Evolutionary conservation across 2,113 vertebrate species (phyloP).

Genomic region (Furnarius figulus): DNA sequence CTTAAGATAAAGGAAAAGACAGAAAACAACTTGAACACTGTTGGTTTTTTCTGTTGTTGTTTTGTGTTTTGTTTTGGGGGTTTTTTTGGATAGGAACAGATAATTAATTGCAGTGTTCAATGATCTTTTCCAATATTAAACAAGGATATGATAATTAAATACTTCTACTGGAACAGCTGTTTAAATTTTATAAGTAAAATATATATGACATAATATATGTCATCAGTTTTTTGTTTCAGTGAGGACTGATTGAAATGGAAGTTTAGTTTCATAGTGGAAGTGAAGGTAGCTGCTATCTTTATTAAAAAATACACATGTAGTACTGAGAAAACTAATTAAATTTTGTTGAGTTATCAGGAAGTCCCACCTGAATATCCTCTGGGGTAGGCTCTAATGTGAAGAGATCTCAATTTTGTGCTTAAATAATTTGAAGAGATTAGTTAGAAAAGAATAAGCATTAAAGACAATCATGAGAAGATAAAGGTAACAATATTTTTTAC

Average conservation of each 20-base stretch:
- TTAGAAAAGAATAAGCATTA: slow-evolving; percentile 71
- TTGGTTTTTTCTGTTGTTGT: too few species aligned
- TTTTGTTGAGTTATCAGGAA: slow-evolving; percentile 52
- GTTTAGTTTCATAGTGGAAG: not conserved
- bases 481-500: not conserved
- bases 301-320: slow-evolving; percentile 50
- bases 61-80: too few species aligned
- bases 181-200: not conserved
- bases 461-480: slow-evolving; percentile 50
- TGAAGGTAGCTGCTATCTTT: not conserved
- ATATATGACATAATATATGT: not conserved
- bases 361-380: slow-evolving; percentile 37
- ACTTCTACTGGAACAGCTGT: not conserved
- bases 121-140: not conserved
- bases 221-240: not conserved
- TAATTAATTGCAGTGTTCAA: not conserved
- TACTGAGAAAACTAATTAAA: slow-evolving; percentile 59
- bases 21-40: not conserved
- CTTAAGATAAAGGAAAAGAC: not conserved
- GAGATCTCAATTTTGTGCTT: slow-evolving; percentile 57
- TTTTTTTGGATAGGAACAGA: not conserved
- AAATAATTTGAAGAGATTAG: slow-evolving; percentile 72
- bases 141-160: not conserved
- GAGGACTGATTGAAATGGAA: not conserved
- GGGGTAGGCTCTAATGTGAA: slow-evolving; percentile 18